A percentile compares a stretch with the other conserved stretches of the same genome.
phyloP scores from a whole-genome alignment of 1,140 invertebrate species.

The Monomorium pharaonis region DNA sequence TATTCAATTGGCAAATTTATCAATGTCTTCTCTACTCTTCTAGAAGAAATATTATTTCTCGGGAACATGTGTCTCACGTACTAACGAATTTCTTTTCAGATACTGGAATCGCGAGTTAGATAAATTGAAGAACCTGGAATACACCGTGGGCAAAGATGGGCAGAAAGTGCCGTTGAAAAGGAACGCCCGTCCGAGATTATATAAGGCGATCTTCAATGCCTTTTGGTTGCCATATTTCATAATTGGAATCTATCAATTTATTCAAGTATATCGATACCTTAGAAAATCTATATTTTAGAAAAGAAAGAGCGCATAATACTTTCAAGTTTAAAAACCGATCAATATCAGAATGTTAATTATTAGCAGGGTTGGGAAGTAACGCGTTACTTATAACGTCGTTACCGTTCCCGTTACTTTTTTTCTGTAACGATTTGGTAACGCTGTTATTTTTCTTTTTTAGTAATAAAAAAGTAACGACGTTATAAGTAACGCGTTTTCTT shows the following conservation, averaged over 20 bases:
- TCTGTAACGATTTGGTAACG: too few relatives aligned
- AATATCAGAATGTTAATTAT: not conserved
- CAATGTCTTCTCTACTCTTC: not conserved
- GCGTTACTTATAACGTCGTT: too few relatives aligned
- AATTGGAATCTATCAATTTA: slow-evolving; percentile 80
- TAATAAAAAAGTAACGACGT: too few relatives aligned
- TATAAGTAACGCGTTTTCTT: too few relatives aligned
- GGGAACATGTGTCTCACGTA: not conserved
- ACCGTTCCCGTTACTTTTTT: too few relatives aligned
- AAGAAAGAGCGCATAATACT: too few relatives aligned
- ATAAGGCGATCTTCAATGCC: slow-evolving; percentile 81
- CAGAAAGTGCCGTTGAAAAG: slow-evolving; percentile 73
- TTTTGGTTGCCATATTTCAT: slow-evolving; percentile 83
- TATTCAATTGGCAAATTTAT: not conserved
- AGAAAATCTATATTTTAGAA: not conserved
- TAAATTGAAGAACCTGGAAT: slow-evolving; percentile 75
- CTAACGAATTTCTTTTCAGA: slow-evolving; percentile 71
- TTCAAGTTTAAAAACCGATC: too few relatives aligned
- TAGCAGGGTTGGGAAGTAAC: too few relatives aligned
- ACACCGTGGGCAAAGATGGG: slow-evolving; percentile 82
- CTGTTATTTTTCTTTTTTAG: too few relatives aligned
- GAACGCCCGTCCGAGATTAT: slow-evolving; percentile 81
- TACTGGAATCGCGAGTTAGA: slow-evolving; percentile 84
- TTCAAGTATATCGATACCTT: slow-evolving; percentile 57
- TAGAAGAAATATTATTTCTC: not conserved